Evolutionary conservation across 2,113 vertebrate genomes (phyloP).

Genomic region (Hippocampus mohnikei): DNA sequence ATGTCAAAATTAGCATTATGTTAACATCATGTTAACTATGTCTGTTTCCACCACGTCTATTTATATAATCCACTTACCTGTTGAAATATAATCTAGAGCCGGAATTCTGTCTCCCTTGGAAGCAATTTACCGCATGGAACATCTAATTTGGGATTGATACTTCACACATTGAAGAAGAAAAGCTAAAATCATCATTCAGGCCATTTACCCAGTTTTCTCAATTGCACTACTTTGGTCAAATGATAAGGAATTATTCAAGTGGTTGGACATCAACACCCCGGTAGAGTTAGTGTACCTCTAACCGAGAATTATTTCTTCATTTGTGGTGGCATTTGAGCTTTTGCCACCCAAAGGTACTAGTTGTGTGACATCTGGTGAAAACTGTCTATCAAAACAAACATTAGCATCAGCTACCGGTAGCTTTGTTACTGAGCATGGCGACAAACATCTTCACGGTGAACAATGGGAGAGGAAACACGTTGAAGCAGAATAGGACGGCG

Average conservation of each 20-base stretch:
- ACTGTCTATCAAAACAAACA: neutral
- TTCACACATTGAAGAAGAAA: too few species aligned
- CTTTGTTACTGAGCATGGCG: neutral
- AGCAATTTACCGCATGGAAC: neutral
- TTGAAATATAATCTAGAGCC: neutral
- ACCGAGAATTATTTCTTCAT: neutral
- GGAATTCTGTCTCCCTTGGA: neutral
- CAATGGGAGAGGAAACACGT: conserved; percentile 28
- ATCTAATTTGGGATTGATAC: neutral
- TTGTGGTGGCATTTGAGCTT: neutral
- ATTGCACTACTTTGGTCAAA: neutral
- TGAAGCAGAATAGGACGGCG: conserved; percentile 39
- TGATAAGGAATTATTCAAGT: neutral
- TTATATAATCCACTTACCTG: neutral
- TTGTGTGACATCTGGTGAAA: neutral
- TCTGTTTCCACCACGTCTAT: neutral
- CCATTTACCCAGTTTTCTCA: neutral
- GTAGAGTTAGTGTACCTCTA: too few species aligned
- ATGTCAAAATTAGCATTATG: neutral
- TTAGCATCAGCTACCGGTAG: neutral
- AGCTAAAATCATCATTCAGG: too few species aligned
- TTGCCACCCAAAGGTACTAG: neutral
- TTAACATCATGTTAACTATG: neutral
- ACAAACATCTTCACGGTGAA: conserved; percentile 25
- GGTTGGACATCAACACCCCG: too few species aligned